A percentile compares a stretch with the other conserved stretches of the same genome.
Evolutionary conservation across 2,113 vertebrate genomes (phyloP).

Genomic region (Axis porcinus): DNA sequence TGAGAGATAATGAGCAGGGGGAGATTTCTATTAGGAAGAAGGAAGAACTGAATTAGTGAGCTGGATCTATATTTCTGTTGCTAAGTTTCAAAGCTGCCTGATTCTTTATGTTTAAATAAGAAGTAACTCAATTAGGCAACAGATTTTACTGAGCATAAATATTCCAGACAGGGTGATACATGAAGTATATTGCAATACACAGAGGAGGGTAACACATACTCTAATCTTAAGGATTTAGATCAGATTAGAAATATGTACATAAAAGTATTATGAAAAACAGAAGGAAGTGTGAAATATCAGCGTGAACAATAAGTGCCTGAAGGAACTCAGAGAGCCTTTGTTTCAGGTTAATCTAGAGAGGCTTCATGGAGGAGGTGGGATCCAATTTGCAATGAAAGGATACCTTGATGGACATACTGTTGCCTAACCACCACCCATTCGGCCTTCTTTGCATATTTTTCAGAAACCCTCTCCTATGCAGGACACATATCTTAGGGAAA

Average conservation of each 20-base stretch:
- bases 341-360: background rate
- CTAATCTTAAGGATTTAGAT: background rate
- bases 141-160: background rate
- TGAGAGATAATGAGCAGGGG: background rate
- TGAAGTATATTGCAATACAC: background rate
- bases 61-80: background rate
- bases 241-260: background rate
- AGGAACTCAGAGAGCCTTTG: background rate
- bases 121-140: background rate
- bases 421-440: background rate
- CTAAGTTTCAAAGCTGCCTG: background rate
- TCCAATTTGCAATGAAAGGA: background rate
- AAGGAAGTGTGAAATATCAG: background rate
- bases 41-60: background rate
- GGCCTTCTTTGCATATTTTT: background rate
- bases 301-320: background rate
- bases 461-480: background rate
- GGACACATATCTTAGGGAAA: background rate
- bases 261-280: background rate
- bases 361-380: background rate
- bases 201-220: background rate
- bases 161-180: background rate
- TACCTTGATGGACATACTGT: no score
- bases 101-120: background rate
- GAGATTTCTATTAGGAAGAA: background rate